Base-by-base conservation (phyloP, 2,888 invertebrate genomes). In the Cephus pygmeus region DNA sequence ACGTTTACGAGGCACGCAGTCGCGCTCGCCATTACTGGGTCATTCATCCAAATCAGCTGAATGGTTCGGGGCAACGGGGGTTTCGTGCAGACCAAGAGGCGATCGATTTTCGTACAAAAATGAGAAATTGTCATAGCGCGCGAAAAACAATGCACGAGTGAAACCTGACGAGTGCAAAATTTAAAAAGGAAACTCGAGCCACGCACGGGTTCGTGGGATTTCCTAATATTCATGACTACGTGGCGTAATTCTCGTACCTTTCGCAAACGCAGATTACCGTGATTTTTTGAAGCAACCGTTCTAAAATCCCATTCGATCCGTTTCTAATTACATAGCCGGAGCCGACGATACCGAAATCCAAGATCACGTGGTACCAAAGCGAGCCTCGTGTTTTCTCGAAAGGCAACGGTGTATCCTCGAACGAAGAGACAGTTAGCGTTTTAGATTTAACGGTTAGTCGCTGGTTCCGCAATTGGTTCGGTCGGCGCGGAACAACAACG, bases 371-470 rank as follows among this genome's bases (percentile, higher is more conserved):
- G 9, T 9, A 23, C 15, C 23, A 40, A 23, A 40, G 2, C 23
- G 23, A 34, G 71, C 9, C 31, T 31, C 12, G 9, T 11, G 71
- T 12, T 71, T 71, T 31, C 71, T 33, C 1, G 9, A 11, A 31
- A 12, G 23, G 34, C 30, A 71, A 71, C 71, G 12, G 15, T 33
- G 71, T 23, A 34, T 34, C 31, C 71, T 31, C 71, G 6, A 31
- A 71, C 31, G 71, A 31, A 9, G 71, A 11, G 34, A 71, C 71
- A 34, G 71, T 71, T 71, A 71, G 9, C 12, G 71, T 86, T 86
- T 85, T 81, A 83, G 81, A 78, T 81, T 82, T 85, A 87, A 87
- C 85, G 85, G 86, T 85, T 83, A 81, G 77, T 79, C 81, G 84
- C 78, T 80, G 81, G 85, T 85, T 87, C 83, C 83, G 84, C 85